These are phyloP conservation scores for Rhodophaea formosa DNA, from an alignment of 2,888 invertebrate species.

Conservation along the genomic window DNA sequence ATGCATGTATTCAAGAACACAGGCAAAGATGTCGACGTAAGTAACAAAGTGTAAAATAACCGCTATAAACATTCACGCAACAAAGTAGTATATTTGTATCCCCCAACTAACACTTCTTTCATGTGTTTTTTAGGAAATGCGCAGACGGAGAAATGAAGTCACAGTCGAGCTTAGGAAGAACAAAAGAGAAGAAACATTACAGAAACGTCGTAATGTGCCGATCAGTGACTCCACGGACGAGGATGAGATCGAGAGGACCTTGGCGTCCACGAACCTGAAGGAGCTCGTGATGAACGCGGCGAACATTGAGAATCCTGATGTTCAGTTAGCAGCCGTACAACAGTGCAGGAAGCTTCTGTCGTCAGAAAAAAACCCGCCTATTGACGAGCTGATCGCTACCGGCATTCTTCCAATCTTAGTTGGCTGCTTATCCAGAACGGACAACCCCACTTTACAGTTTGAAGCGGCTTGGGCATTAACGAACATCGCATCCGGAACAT, in stretches of 20 bases:
- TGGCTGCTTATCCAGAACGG: slow-evolving; percentile 91
- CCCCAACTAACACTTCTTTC: not conserved
- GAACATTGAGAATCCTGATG: slow-evolving; percentile 87
- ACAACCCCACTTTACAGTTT: slow-evolving; percentile 95
- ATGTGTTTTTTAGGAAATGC: slow-evolving; percentile 90
- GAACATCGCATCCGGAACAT: slow-evolving; percentile 97
- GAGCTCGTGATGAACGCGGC: slow-evolving; percentile 93
- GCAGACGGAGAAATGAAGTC: slow-evolving; percentile 97
- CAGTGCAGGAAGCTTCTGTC: slow-evolving; percentile 97
- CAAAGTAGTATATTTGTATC: not conserved
- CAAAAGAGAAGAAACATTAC: slow-evolving; percentile 97
- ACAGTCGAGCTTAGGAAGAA: slow-evolving; percentile 98
- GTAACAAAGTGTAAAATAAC: slow-evolving; percentile 58
- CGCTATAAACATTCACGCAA: not conserved
- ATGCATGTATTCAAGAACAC: slow-evolving; percentile 98
- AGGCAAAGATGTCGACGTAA: slow-evolving; percentile 99
- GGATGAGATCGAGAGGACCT: slow-evolving; percentile 86
- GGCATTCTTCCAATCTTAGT: slow-evolving; percentile 98
- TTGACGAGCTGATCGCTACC: slow-evolving; percentile 95
- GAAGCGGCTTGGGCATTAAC: slow-evolving; percentile 99
- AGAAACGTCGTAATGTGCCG: slow-evolving; percentile 98
- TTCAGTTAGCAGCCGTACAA: slow-evolving; percentile 95
- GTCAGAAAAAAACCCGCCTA: slow-evolving; percentile 98
- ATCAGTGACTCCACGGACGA: slow-evolving; percentile 90
- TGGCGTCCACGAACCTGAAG: slow-evolving; percentile 87